These are phyloP conservation scores for Mystacides longicornis DNA, from an alignment of 2,888 invertebrate genomes.

Conservation along the genomic window DNA sequence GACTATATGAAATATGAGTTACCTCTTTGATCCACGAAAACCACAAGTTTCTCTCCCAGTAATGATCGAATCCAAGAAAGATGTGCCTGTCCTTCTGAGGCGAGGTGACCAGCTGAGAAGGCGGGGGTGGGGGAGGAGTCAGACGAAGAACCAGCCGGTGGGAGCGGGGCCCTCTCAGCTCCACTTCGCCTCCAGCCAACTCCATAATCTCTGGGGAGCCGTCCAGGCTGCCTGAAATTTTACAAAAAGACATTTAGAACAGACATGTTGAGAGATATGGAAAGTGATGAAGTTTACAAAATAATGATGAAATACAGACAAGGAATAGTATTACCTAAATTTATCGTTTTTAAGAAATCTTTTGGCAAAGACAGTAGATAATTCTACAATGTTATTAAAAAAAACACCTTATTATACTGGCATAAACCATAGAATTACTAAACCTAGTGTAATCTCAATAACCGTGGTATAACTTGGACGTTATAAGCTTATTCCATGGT, in stretches of 20 bases:
- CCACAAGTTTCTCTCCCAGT: slow-evolving; percentile 63
- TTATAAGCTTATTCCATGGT: no score
- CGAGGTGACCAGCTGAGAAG: slow-evolving; percentile 33
- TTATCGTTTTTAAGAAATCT: no score
- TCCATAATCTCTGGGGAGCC: slow-evolving; percentile 37
- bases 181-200: slow-evolving; percentile 41
- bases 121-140: slow-evolving; percentile 35
- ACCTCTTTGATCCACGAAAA: slow-evolving; percentile 58
- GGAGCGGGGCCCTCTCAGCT: slow-evolving; percentile 41
- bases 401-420: no score
- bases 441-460: no score
- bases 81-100: slow-evolving; percentile 41
- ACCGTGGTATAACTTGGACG: no score
- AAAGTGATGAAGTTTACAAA: not conserved
- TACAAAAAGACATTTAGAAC: not conserved
- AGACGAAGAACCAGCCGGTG: slow-evolving; percentile 43
- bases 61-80: slow-evolving; percentile 57
- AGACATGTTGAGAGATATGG: not conserved
- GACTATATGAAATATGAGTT: slow-evolving; percentile 22
- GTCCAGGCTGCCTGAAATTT: slow-evolving; percentile 32
- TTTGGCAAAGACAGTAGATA: no score
- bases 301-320: not conserved
- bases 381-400: no score
- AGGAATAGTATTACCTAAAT: not conserved
- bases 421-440: no score